These are phyloP conservation scores for Rhea pennata DNA, from an alignment of 2,113 vertebrate species.

Conservation along the genomic window DNA sequence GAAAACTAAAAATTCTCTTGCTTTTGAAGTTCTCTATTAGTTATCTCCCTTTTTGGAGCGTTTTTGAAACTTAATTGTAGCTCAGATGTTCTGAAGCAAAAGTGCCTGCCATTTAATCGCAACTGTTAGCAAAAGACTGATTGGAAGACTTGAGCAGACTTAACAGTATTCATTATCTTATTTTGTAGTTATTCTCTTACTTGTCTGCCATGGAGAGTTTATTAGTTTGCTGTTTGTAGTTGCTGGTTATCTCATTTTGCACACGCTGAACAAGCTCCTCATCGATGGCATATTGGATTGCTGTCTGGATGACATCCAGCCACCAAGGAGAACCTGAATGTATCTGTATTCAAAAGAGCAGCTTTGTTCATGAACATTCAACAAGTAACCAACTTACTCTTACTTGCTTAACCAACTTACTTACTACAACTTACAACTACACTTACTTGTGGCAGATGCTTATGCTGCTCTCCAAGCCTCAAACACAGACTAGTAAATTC, in stretches of 20 bases:
- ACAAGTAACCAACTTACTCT: background rate
- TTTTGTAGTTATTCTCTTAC: conserved; percentile 77
- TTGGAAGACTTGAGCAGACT: background rate
- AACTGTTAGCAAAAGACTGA: background rate
- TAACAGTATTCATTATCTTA: background rate
- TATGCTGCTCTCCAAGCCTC: background rate
- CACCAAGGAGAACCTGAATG: conserved; percentile 89
- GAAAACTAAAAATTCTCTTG: background rate
- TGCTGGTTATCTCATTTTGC: conserved; percentile 91
- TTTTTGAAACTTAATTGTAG: conserved; percentile 8
- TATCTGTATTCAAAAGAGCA: conserved; percentile 65
- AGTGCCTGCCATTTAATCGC: background rate
- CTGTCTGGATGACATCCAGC: conserved; percentile 90
- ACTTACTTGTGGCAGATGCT: background rate
- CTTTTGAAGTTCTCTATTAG: background rate
- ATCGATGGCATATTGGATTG: conserved; percentile 85
- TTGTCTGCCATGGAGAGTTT: conserved; percentile 96
- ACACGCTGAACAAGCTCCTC: conserved; percentile 93
- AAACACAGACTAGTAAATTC: background rate
- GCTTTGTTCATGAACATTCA: background rate
- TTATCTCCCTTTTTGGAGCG: background rate
- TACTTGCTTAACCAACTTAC: background rate
- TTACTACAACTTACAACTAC: no score
- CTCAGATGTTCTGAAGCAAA: background rate
- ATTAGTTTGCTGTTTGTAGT: conserved; percentile 90